Percentiles rank a stretch among this genome's conserved stretches.
Conservation (phyloP, 2,113 vertebrate genomes). For the Neotoma lepida region DNA sequence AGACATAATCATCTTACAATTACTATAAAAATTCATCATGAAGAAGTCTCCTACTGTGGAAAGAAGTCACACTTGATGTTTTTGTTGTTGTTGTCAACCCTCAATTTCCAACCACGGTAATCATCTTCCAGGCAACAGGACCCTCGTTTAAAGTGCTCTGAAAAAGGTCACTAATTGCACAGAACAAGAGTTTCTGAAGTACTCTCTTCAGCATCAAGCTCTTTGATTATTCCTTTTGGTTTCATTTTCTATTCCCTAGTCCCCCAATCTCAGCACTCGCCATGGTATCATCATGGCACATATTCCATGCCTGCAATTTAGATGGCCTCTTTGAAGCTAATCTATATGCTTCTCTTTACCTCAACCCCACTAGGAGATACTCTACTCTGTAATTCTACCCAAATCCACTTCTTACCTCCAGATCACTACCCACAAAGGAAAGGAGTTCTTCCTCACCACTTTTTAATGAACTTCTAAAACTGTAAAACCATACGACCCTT, state of each 20-base stretch:
- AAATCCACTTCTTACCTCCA: background rate
- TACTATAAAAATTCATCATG: constrained; percentile 11
- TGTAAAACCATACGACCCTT: background rate
- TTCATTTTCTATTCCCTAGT: background rate
- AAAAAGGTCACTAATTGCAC: background rate
- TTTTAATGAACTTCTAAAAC: background rate
- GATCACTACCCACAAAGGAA: background rate
- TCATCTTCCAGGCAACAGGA: background rate
- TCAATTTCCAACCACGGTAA: background rate
- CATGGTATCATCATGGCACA: background rate
- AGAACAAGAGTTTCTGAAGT: background rate
- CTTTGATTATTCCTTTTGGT: background rate
- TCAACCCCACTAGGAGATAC: background rate
- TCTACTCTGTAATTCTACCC: background rate
- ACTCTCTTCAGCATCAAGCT: background rate
- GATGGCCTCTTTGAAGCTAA: background rate
- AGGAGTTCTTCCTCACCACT: background rate
- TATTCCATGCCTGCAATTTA: background rate
- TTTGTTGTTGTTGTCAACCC: background rate
- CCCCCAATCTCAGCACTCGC: background rate
- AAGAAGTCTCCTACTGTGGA: background rate
- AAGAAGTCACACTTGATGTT: background rate
- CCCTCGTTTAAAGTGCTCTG: background rate
- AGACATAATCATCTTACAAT: background rate
- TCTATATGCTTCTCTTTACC: background rate